Conservation (phyloP, 64 coral and sea anemone genomes). For the Anthopleura sola region DNA sequence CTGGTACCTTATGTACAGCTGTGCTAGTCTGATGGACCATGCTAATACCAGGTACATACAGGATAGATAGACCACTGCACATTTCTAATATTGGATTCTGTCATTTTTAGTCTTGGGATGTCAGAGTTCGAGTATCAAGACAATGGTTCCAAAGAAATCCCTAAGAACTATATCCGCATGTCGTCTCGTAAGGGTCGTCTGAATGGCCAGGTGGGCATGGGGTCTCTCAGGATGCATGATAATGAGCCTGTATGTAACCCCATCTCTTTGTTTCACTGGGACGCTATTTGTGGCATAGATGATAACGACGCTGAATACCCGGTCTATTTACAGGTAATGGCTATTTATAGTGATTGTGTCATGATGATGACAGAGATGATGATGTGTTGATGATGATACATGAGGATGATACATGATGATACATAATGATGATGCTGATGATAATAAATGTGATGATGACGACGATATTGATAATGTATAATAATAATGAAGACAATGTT, state of each 20-base stretch:
- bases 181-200: constrained; percentile 66
- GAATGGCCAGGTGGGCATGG: constrained; percentile 58
- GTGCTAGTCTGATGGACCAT: constrained; percentile 41
- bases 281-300: constrained; percentile 73
- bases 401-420: too few relatives aligned
- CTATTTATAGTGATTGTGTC: neutral
- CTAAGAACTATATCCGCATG: constrained; percentile 72
- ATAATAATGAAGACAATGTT: neutral
- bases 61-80: too few relatives aligned
- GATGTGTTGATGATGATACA: too few relatives aligned
- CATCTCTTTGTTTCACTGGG: constrained; percentile 88
- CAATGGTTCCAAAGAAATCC: constrained; percentile 46
- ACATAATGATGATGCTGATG: too few relatives aligned
- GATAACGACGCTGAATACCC: constrained; percentile 82
- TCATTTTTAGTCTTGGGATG: neutral
- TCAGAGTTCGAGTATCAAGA: constrained; percentile 41
- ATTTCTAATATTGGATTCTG: neutral
- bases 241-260: constrained; percentile 77
- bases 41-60: neutral
- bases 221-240: constrained; percentile 76
- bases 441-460: neutral
- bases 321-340: constrained; percentile 62
- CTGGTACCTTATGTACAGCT: constrained; percentile 39
- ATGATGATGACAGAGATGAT: neutral
- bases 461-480: neutral